A percentile compares a stretch with the other conserved stretches of the same genome.
phyloP scores from a whole-genome alignment of 2,888 invertebrate species.

The Xanthorhoe designata region DNA sequence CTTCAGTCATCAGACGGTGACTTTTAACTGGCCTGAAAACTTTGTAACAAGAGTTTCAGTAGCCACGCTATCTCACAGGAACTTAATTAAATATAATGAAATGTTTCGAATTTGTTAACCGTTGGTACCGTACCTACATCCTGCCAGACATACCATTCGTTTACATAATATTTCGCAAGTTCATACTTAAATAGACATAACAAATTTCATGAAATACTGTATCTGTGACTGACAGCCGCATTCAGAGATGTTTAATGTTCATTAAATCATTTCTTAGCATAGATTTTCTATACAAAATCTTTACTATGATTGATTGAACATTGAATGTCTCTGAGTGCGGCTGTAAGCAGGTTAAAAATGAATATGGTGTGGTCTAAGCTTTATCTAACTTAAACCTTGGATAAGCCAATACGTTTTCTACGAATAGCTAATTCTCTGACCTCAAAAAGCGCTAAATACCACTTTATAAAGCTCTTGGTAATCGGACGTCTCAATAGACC shows the following conservation, averaged over 20 bases:
- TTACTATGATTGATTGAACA: too few species aligned
- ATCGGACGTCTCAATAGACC: slow-evolving; percentile 60
- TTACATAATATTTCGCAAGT: not conserved
- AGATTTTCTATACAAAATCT: too few species aligned
- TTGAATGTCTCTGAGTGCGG: too few species aligned
- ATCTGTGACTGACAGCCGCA: not conserved
- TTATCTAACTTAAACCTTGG: slow-evolving; percentile 3
- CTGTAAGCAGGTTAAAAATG: not conserved
- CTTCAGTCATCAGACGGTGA: too few species aligned
- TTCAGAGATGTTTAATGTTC: too few species aligned
- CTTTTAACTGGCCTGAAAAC: too few species aligned
- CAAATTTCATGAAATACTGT: not conserved
- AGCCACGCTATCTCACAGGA: too few species aligned
- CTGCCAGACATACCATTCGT: not conserved
- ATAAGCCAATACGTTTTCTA: slow-evolving; percentile 11
- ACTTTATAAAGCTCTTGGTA: slow-evolving; percentile 39
- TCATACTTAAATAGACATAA: not conserved
- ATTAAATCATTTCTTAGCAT: too few species aligned
- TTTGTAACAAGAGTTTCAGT: too few species aligned
- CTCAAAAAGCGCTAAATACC: slow-evolving; percentile 30
- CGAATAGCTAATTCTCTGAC: slow-evolving; percentile 27
- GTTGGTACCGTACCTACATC: too few species aligned
- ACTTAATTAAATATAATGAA: too few species aligned
- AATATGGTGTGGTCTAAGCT: not conserved
- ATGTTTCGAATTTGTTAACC: too few species aligned